phyloP scores from a whole-genome alignment of 2,113 vertebrate species.

The Anguilla rostrata region DNA sequence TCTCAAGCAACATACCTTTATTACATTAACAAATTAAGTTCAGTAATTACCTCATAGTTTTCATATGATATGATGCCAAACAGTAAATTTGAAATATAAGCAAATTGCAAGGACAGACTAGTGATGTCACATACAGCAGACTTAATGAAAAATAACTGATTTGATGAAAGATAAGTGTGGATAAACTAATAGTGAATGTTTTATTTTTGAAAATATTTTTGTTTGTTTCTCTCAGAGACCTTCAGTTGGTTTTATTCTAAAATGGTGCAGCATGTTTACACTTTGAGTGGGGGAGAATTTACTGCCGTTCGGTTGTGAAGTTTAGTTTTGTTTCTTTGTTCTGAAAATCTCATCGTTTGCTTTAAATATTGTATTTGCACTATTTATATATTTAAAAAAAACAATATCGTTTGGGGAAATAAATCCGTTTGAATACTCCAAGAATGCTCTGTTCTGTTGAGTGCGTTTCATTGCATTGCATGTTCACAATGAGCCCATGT shows the following conservation, averaged over 20 bases:
- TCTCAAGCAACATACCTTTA: not conserved
- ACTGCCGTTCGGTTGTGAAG: not conserved
- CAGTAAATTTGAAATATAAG: too few species aligned
- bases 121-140: too few species aligned
- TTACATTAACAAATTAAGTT: not conserved
- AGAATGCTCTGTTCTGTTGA: too few species aligned
- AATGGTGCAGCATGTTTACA: slow-evolving; percentile 10
- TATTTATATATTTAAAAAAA: slow-evolving; percentile 39
- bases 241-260: too few species aligned
- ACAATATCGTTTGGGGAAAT: slow-evolving; percentile 38
- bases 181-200: not conserved
- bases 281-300: not conserved
- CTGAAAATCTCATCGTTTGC: slow-evolving; percentile 14
- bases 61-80: not conserved
- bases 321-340: slow-evolving; percentile 23
- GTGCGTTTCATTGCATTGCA: too few species aligned
- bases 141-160: not conserved
- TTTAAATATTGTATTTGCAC: slow-evolving; percentile 44
- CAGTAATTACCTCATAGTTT: not conserved
- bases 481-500: too few species aligned
- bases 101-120: too few species aligned
- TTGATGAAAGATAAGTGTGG: not conserved
- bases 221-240: not conserved
- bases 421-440: slow-evolving; percentile 40
- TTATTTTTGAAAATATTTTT: not conserved